Conservation (phyloP, 1,140 invertebrate species). For the Drosophila neocordata region DNA sequence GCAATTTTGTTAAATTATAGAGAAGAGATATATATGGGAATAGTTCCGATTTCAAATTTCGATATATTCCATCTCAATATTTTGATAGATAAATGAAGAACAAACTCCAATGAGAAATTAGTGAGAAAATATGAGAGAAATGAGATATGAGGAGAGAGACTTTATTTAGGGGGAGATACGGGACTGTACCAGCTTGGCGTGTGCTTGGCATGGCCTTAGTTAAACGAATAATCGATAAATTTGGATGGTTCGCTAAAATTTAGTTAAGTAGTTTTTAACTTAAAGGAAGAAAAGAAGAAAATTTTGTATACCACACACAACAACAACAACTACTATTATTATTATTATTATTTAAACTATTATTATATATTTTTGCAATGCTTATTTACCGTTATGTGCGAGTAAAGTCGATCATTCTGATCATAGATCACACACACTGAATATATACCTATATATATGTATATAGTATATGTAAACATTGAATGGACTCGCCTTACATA, state of each 20-base stretch:
- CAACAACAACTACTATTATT: background rate
- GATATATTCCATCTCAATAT: no score
- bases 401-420: slow-evolving; percentile 41
- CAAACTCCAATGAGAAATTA: no score
- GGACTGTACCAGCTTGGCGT: slow-evolving; percentile 8
- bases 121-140: background rate
- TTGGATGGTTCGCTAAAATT: background rate
- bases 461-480: background rate
- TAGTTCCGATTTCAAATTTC: no score
- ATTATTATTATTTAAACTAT: background rate
- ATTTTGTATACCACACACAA: background rate
- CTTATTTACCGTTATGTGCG: slow-evolving; percentile 29
- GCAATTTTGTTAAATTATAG: no score
- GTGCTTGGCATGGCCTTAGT: slow-evolving; percentile 9
- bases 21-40: no score
- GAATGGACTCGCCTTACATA: slow-evolving; percentile 1
- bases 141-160: background rate
- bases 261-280: slow-evolving; percentile 1
- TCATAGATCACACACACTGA: background rate
- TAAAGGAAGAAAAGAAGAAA: no score
- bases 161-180: slow-evolving; percentile 4
- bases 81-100: no score
- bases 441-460: no score
- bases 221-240: slow-evolving; percentile 4
- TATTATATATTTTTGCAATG: slow-evolving; percentile 14